Conservation (phyloP, 1,140 invertebrate species). For the Conus ventricosus region DNA sequence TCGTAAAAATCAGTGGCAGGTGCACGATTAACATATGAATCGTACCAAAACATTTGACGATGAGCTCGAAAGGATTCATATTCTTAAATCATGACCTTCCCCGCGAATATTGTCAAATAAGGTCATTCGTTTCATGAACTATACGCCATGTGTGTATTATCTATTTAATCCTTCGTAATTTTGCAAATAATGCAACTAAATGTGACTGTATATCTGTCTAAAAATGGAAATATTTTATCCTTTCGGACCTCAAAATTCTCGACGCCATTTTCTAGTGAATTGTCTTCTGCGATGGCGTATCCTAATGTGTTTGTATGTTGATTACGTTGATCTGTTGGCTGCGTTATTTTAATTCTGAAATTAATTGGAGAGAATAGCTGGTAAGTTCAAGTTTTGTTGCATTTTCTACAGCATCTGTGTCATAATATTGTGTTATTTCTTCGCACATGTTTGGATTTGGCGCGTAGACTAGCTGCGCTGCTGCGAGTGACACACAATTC, state of each 20-base stretch:
- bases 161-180: background rate
- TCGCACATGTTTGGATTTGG: slow-evolving; percentile 33
- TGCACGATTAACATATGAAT: slow-evolving; percentile 45
- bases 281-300: slow-evolving; percentile 30
- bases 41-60: slow-evolving; percentile 39
- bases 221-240: slow-evolving; percentile 20
- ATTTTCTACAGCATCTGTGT: background rate
- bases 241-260: slow-evolving; percentile 44
- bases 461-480: slow-evolving; percentile 10
- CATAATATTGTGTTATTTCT: background rate
- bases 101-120: background rate
- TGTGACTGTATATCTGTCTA: background rate
- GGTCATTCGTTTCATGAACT: slow-evolving; percentile 5
- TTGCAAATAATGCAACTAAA: background rate
- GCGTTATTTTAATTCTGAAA: background rate
- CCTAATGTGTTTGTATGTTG: slow-evolving; percentile 25
- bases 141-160: background rate
- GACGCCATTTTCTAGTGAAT: slow-evolving; percentile 55
- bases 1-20: background rate
- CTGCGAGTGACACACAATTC: slow-evolving; percentile 17
- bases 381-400: background rate
- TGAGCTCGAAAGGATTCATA: background rate
- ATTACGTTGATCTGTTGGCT: slow-evolving; percentile 3
- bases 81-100: background rate
- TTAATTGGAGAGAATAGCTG: background rate